Base-by-base conservation (phyloP, 2,113 vertebrate species). In the Damaliscus lunatus region DNA sequence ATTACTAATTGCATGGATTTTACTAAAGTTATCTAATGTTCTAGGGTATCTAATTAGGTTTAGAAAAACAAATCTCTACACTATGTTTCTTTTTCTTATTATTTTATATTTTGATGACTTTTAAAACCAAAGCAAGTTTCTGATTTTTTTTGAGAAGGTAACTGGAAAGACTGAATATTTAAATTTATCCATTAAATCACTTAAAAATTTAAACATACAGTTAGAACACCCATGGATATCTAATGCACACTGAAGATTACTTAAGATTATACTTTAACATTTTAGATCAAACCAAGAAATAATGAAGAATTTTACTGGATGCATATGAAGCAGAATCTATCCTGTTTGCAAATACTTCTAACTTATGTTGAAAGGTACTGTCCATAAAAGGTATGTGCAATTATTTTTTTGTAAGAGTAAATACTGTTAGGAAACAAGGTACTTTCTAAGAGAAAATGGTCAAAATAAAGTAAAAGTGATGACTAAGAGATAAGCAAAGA, bases 321-420 rank as follows among this genome's bases (percentile, higher is more conserved):
- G 84, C 92, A 96, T 96, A 23, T 94, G 94, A 98, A 98, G n/a
- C 14, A 94, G 36, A 60, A 87, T 33, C 16, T 11, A 96, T 93
- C 50, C 1, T 95, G 7, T 96, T 93, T 96, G 33, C 36, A 97
- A 98, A 96, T 97, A 19, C 87, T 96, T 97, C 95, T 90, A 94
- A 94, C 92, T 96, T 98, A 55, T n/a, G 33, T 93, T 95, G 29
- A 25, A 96, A 78, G 78, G 53, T n/a, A 92, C 64, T 5, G 0
- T 2, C 23, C 52, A 55, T 92, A 90, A 98, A 95, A 95, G 93
- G 94, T 97, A 29, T 67, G 46, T 95, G n/a, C 48, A 96, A 86
- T 96, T 93, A 92, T 84, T 98, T 97, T 97, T 94, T 77, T 85
- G 52, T 55, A 91, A 97, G 89, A 96, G 71, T 93, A 98, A 97